Conservation (phyloP, 2,888 invertebrate species). For the Lepidocyrtoides sp. region DNA sequence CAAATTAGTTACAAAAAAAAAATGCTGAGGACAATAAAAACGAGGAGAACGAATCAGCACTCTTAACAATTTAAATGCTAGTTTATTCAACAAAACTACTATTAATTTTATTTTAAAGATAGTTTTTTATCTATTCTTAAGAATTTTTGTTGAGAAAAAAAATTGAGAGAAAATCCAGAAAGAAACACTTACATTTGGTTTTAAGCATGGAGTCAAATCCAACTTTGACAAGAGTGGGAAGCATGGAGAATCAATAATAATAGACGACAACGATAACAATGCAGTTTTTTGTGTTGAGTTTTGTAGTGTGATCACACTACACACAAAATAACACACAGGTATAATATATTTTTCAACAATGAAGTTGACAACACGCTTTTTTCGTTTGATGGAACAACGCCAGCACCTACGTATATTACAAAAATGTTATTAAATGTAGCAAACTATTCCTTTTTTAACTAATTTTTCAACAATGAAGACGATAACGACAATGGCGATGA, state of each 20-base stretch:
- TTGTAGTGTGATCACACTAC: background rate
- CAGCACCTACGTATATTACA: background rate
- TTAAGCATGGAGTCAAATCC: background rate
- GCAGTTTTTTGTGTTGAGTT: background rate
- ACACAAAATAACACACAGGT: too few species aligned
- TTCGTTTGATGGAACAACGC: background rate
- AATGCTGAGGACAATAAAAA: background rate
- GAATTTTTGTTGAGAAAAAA: background rate
- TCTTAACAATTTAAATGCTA: too few species aligned
- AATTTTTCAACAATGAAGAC: background rate
- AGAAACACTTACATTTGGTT: constrained; percentile 11
- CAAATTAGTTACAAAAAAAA: background rate
- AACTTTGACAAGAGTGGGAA: background rate
- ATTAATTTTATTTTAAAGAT: too few species aligned
- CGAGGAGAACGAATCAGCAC: background rate
- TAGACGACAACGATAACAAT: background rate
- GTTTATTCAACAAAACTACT: background rate
- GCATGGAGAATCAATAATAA: constrained; percentile 40
- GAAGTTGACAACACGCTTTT: constrained; percentile 7
- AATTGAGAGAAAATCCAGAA: too few species aligned
- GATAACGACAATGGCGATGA: background rate
- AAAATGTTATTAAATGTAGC: background rate
- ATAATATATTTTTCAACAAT: too few species aligned
- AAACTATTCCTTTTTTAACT: background rate
- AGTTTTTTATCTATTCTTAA: too few species aligned